Conservation (phyloP, 1,140 invertebrate species). For the Meloidogyne hapla region DNA sequence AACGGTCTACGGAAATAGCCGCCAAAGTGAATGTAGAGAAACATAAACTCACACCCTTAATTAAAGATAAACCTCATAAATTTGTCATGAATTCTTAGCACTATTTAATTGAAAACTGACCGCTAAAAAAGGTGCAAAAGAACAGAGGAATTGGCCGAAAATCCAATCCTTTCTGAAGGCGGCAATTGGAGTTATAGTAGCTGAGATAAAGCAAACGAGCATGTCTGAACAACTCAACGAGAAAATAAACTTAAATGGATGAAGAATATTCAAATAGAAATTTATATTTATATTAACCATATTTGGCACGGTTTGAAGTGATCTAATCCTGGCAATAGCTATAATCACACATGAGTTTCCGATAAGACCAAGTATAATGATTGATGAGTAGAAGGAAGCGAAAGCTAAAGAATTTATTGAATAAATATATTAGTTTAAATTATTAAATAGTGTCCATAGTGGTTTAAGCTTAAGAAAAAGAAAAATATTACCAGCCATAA, state of each 20-base stretch:
- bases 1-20: slow-evolving; percentile 62
- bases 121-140: slow-evolving; percentile 57
- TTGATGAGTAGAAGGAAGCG: slow-evolving; percentile 46
- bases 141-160: slow-evolving; percentile 56
- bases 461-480: not conserved
- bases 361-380: slow-evolving; percentile 45
- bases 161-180: slow-evolving; percentile 61
- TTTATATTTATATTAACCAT: slow-evolving; percentile 54
- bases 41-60: slow-evolving; percentile 48
- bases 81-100: too few species aligned
- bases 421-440: too few species aligned
- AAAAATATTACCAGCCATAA: slow-evolving; percentile 33
- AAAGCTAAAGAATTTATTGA: slow-evolving; percentile 25
- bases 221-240: slow-evolving; percentile 62
- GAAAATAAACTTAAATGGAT: slow-evolving; percentile 23
- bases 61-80: not conserved
- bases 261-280: not conserved
- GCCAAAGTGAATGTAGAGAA: slow-evolving; percentile 62
- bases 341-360: slow-evolving; percentile 49
- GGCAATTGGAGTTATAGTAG: slow-evolving; percentile 63
- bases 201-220: slow-evolving; percentile 59
- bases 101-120: slow-evolving; percentile 15
- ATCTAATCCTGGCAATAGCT: slow-evolving; percentile 44
- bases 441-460: too few species aligned
- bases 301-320: slow-evolving; percentile 64